phyloP scores from a whole-genome alignment of 2,113 vertebrate species.

The Perca flavescens region DNA sequence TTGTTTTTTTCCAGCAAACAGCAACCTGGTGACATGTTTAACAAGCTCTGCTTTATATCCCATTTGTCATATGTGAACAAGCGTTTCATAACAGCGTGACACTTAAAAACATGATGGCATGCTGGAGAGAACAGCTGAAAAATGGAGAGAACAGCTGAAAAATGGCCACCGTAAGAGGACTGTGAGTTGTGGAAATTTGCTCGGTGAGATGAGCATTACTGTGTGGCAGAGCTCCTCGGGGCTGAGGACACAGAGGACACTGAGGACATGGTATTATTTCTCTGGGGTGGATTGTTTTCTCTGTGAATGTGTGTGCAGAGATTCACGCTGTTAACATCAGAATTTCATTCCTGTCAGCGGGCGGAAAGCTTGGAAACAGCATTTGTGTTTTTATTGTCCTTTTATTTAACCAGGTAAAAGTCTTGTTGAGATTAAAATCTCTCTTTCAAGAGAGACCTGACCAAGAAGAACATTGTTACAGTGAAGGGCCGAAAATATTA shows the following conservation, averaged over 20 bases:
- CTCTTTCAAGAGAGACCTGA: not conserved
- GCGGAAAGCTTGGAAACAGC: not conserved
- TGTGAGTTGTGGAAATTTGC: not conserved
- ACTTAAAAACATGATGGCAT: not conserved
- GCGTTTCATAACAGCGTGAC: constrained; percentile 11
- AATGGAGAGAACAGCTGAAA: not conserved
- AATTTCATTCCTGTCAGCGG: not conserved
- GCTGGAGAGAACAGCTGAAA: not conserved
- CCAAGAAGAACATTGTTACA: not conserved
- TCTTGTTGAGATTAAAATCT: too few relatives aligned
- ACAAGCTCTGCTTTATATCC: constrained; percentile 14
- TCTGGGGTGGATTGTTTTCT: not conserved
- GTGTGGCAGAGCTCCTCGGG: not conserved
- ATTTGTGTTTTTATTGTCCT: not conserved
- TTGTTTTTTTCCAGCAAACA: constrained; percentile 37
- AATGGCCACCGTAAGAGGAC: not conserved
- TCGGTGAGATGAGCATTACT: not conserved
- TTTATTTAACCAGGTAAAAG: not conserved
- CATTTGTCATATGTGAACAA: not conserved
- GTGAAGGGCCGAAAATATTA: too few relatives aligned
- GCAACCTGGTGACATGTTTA: not conserved
- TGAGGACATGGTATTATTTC: not conserved
- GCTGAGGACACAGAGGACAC: not conserved
- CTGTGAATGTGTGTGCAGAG: not conserved
- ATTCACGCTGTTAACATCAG: not conserved